phyloP scores from a whole-genome alignment of 2,888 invertebrate genomes.

The Mythimna lalbum region DNA sequence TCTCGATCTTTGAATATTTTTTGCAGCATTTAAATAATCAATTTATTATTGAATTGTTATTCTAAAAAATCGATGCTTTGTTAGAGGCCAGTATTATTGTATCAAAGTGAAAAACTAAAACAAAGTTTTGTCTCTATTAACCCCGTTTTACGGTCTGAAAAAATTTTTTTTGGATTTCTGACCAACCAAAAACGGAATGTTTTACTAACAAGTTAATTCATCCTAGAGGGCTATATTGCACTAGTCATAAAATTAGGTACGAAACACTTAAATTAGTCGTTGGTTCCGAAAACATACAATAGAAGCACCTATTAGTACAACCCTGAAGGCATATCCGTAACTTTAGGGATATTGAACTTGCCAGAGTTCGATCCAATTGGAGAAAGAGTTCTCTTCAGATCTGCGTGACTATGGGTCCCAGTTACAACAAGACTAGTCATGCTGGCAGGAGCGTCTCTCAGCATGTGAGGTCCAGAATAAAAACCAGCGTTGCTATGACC shows the following conservation, averaged over 20 bases:
- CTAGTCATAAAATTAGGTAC: constrained; percentile 84
- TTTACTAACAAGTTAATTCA: constrained; percentile 54
- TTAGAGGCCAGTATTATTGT: no score
- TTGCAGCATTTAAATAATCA: no score
- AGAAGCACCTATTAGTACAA: constrained; percentile 89
- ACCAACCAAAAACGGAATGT: constrained; percentile 55
- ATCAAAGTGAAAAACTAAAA: no score
- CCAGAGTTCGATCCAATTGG: constrained; percentile 80
- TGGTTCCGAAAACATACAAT: constrained; percentile 81
- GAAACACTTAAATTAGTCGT: constrained; percentile 87
- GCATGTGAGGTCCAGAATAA: constrained; percentile 91
- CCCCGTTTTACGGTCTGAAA: no score
- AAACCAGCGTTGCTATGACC: constrained; percentile 92
- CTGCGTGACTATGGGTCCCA: constrained; percentile 85
- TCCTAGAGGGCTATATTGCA: constrained; percentile 85
- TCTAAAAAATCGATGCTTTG: no score
- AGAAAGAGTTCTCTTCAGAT: constrained; percentile 85
- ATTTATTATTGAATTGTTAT: no score
- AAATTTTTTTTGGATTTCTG: background rate
- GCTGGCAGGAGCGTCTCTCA: constrained; percentile 86
- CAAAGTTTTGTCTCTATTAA: no score
- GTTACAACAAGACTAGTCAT: constrained; percentile 87
- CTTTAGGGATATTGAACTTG: constrained; percentile 90
- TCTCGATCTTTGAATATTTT: no score
- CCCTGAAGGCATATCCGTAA: constrained; percentile 94